phyloP scores from a whole-genome alignment of 2,113 vertebrate species.

The cattle (Bos taurus) region ARS-UCD2.0 NC_037346.1:37301501-37302000 shows the following conservation, averaged over 20 bases:
- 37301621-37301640: conserved; percentile 64
- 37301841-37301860: neutral
- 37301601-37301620: conserved; percentile 42
- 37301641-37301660: neutral
- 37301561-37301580: conserved; percentile 56
- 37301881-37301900: conserved; percentile 46
- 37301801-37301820: neutral
- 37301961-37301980: neutral
- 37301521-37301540: conserved; percentile 52
- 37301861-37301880: neutral
- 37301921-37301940: conserved; percentile 24
- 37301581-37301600: conserved; percentile 32
- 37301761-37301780: conserved; percentile 19
- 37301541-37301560: conserved; percentile 27
- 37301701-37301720: neutral
- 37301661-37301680: neutral
- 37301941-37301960: conserved; percentile 46
- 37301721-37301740: neutral
- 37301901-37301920: neutral
- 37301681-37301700: neutral
- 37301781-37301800: neutral
- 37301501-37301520: neutral
- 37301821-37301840: neutral
- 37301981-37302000: neutral
- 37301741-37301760: neutral